Conservation (phyloP, 2,888 invertebrate species). For the Auanema sp. region DNA sequence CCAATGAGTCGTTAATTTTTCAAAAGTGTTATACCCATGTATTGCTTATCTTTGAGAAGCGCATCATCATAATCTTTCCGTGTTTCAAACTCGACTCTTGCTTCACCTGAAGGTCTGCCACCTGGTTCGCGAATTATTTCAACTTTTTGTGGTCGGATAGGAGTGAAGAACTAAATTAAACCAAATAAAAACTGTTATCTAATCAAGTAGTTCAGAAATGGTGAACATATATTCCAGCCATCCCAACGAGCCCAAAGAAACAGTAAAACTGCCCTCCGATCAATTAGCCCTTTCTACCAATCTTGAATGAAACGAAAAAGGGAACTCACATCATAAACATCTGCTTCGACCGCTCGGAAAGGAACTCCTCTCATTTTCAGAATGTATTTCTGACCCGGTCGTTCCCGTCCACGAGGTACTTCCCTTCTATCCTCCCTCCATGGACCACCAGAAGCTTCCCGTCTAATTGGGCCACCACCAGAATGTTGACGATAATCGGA, state of each 20-base stretch:
- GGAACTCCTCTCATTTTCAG: slow-evolving; percentile 44
- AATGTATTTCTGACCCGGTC: slow-evolving; percentile 25
- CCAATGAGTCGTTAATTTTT: neutral
- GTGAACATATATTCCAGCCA: neutral
- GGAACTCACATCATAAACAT: slow-evolving; percentile 35
- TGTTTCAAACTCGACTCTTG: slow-evolving; percentile 20
- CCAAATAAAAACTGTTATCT: neutral
- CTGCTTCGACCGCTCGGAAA: slow-evolving; percentile 39
- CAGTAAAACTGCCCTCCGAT: neutral
- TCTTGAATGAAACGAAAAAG: neutral
- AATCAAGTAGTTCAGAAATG: neutral
- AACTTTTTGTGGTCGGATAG: slow-evolving; percentile 31
- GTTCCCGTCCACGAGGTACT: slow-evolving; percentile 19
- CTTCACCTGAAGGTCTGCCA: slow-evolving; percentile 39
- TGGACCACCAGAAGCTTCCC: slow-evolving; percentile 12
- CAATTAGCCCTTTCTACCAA: neutral
- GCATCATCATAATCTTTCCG: slow-evolving; percentile 45
- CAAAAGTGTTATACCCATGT: slow-evolving; percentile 27
- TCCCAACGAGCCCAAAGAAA: slow-evolving; percentile 1
- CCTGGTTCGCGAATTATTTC: slow-evolving; percentile 35
- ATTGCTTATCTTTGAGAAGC: slow-evolving; percentile 40
- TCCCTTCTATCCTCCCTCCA: slow-evolving; percentile 19
- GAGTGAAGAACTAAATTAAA: slow-evolving; percentile 34
- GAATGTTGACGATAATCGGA: slow-evolving; percentile 7
- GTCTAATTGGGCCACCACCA: slow-evolving; percentile 11